Base-by-base conservation (phyloP, 2,888 invertebrate genomes). In the Rhamnusium bicolor region DNA sequence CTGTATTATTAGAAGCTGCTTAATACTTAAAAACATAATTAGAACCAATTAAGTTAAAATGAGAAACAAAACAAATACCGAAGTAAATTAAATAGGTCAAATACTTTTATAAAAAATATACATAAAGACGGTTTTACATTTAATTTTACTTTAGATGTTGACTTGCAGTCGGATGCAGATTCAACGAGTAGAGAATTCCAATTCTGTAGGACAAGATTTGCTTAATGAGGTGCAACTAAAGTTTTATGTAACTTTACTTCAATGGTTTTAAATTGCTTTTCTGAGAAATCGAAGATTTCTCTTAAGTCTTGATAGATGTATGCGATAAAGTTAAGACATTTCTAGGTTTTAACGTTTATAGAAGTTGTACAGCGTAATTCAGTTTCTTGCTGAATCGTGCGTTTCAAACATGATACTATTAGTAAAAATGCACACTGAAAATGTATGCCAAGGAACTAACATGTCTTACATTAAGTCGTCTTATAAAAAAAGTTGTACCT, bases 311-410 rank as follows among this genome's bases (percentile, higher is more conserved):
- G 73, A 74, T 76, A 49, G 73, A 76, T 74, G 72, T 60, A 14
- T 12, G 58, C 69, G 76, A 74, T 74, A 76, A 71, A 71, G 63
- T 60, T 58, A 51, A 69, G 76, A 76, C 76, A 74, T 76, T 73
- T 76, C 73, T 76, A 74, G 76, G 76, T 74, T 71, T 76, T 56
- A 53, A 62, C 62, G 61, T 71, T 71, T 69, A 73, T 66, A 69
- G 71, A 73, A 71, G 69, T 69, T 66, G 73, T 67, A 67, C 61
- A 27, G 75, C 72, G 72, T 72, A 75, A 75, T 72, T 75, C 75
- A 69, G 75, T 73, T 75, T 72, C 69, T 73, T 73, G 73, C 73
- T 70, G 68, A 70, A 69, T 76, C 67, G 76, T 69, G 71, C 71
- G 56, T 58, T 71, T 71, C 53, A n/a, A 71, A 58, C 67, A 71